These are phyloP conservation scores for Brachionus asplanchnoidis DNA, from an alignment of 1,140 invertebrate species.

Conservation along the genomic window DNA sequence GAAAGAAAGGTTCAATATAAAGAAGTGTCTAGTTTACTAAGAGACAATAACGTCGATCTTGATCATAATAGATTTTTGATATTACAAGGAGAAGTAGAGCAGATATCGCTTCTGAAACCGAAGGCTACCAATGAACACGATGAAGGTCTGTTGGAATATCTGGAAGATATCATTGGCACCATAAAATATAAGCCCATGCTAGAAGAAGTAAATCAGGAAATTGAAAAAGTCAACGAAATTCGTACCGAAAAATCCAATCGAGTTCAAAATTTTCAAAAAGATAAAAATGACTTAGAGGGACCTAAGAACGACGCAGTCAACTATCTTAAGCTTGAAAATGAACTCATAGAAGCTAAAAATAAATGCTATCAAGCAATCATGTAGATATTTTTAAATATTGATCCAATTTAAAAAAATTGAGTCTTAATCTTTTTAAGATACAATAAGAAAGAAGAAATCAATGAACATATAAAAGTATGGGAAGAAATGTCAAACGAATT, in stretches of 20 bases:
- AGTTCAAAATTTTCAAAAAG: constrained; percentile 80
- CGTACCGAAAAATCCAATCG: constrained; percentile 80
- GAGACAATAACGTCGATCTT: constrained; percentile 82
- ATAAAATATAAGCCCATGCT: constrained; percentile 77
- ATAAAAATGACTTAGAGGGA: constrained; percentile 75
- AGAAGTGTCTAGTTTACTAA: constrained; percentile 73
- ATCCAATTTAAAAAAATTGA: constrained; percentile 45
- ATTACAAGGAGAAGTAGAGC: constrained; percentile 97
- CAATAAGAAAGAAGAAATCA: constrained; percentile 49
- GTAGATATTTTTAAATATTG: background rate
- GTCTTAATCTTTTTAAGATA: background rate
- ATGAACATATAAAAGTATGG: constrained; percentile 46
- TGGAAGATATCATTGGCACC: constrained; percentile 96
- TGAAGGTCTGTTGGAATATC: constrained; percentile 85
- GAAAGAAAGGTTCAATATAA: constrained; percentile 75
- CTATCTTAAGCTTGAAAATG: constrained; percentile 74
- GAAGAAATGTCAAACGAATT: constrained; percentile 32
- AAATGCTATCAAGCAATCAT: constrained; percentile 47
- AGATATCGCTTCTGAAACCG: constrained; percentile 97
- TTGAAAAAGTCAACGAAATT: constrained; percentile 73
- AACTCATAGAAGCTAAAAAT: constrained; percentile 66
- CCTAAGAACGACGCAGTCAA: constrained; percentile 80
- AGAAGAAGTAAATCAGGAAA: constrained; percentile 68
- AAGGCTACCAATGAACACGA: constrained; percentile 62
- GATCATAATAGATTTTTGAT: constrained; percentile 96